phyloP scores from a whole-genome alignment of 2,888 invertebrate genomes.

The Caenorhabditis sp. region DNA sequence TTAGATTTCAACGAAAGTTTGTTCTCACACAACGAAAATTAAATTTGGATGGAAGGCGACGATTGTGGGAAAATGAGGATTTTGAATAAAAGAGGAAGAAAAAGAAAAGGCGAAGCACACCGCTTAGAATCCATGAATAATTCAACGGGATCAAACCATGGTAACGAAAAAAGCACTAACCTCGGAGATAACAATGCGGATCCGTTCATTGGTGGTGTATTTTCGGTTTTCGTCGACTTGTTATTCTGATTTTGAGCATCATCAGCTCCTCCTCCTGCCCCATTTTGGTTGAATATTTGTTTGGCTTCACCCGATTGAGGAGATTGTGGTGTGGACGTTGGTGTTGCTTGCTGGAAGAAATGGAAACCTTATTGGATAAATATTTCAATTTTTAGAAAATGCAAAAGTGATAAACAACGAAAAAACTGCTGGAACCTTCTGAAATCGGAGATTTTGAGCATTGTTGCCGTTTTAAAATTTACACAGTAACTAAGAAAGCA shows the following conservation, averaged over 20 bases:
- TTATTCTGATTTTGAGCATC: background rate
- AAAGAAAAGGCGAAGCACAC: too few species aligned
- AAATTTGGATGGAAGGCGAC: too few species aligned
- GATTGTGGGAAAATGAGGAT: too few species aligned
- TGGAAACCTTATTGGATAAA: background rate
- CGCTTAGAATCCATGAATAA: too few species aligned
- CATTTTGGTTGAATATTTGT: conserved; percentile 7
- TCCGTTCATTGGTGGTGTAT: conserved; percentile 21
- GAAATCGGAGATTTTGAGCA: too few species aligned
- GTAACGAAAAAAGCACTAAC: background rate
- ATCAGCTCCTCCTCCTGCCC: background rate
- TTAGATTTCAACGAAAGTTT: too few species aligned
- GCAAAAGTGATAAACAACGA: too few species aligned
- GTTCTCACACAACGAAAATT: too few species aligned
- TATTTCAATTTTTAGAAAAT: background rate
- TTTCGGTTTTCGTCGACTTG: background rate
- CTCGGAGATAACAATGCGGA: conserved; percentile 1
- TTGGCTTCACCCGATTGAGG: conserved; percentile 41
- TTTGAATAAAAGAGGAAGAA: too few species aligned
- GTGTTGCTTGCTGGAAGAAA: background rate
- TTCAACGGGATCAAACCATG: background rate
- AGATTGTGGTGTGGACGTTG: conserved; percentile 14
- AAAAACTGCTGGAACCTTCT: too few species aligned
- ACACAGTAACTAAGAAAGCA: too few species aligned
- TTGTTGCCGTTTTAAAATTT: too few species aligned